phyloP scores from a whole-genome alignment of 2,888 invertebrate species.

The Drosophila quinaria region DNA sequence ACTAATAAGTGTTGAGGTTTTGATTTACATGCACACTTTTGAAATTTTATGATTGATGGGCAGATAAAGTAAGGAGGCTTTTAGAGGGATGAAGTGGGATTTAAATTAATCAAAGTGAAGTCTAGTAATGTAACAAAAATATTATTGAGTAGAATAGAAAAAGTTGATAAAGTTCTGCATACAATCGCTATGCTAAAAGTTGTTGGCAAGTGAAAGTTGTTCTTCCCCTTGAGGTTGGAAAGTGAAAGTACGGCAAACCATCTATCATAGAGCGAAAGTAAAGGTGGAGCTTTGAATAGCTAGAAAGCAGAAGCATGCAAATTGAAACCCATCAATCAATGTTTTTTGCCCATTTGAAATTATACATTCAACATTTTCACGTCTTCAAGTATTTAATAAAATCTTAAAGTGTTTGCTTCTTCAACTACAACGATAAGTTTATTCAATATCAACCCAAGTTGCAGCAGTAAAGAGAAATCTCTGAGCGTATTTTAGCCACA shows the following conservation, averaged over 20 bases:
- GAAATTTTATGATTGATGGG: slow-evolving; percentile 50
- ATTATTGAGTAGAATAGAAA: slow-evolving; percentile 37
- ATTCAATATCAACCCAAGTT: neutral
- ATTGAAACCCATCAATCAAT: slow-evolving; percentile 72
- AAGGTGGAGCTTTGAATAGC: slow-evolving; percentile 12
- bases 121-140: slow-evolving; percentile 24
- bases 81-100: slow-evolving; percentile 12
- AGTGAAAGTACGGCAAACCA: slow-evolving; percentile 34
- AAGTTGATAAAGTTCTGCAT: slow-evolving; percentile 24
- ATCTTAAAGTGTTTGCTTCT: slow-evolving; percentile 14
- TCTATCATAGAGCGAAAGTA: slow-evolving; percentile 59
- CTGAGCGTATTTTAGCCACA: slow-evolving; percentile 52
- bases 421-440: slow-evolving; percentile 4
- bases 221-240: neutral
- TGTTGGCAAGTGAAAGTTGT: slow-evolving; percentile 3
- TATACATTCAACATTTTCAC: neutral
- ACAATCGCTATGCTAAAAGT: slow-evolving; percentile 8
- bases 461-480: slow-evolving; percentile 16
- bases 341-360: slow-evolving; percentile 1
- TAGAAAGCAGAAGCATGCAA: slow-evolving; percentile 43
- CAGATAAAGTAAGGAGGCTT: slow-evolving; percentile 17
- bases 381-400: slow-evolving; percentile 11
- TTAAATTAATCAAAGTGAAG: slow-evolving; percentile 42
- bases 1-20: slow-evolving; percentile 71
- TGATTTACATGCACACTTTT: slow-evolving; percentile 59